Conservation (phyloP, 1,140 invertebrate species). For the Drosophila repletoides region DNA sequence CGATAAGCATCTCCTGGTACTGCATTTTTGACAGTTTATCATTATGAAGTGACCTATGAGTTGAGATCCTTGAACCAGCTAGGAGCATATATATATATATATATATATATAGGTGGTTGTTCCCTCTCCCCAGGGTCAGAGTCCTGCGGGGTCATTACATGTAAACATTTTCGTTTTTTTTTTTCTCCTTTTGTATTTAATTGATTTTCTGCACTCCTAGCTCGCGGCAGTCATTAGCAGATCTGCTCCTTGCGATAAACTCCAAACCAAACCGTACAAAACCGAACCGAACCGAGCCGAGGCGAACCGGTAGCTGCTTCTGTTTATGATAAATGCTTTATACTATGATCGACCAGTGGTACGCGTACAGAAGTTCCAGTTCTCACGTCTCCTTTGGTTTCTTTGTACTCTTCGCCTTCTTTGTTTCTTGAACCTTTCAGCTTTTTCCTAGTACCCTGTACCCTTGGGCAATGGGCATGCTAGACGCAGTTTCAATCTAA, state of each 20-base stretch:
- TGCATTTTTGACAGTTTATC: slow-evolving; percentile 67
- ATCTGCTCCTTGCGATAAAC: slow-evolving; percentile 33
- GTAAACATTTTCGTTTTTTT: slow-evolving; percentile 47
- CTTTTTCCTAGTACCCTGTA: too few species aligned
- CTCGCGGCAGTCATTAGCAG: slow-evolving; percentile 46
- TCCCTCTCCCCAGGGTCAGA: background rate
- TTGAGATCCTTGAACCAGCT: slow-evolving; percentile 9
- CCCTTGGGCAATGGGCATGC: too few species aligned
- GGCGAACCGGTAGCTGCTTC: background rate
- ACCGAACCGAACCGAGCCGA: background rate
- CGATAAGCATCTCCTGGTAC: slow-evolving; percentile 59
- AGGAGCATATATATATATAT: too few species aligned
- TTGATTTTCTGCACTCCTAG: slow-evolving; percentile 64
- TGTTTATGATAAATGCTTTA: slow-evolving; percentile 2
- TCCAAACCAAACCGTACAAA: background rate
- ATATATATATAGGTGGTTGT: too few species aligned
- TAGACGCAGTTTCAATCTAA: too few species aligned
- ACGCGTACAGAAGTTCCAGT: too few species aligned
- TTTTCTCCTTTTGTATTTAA: slow-evolving; percentile 45
- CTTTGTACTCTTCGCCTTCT: background rate
- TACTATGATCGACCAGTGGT: too few species aligned
- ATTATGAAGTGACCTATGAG: slow-evolving; percentile 39
- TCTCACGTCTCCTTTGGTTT: background rate
- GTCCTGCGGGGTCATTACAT: slow-evolving; percentile 45
- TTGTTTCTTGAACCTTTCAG: background rate